phyloP scores from a whole-genome alignment of 2,113 vertebrate species.

The Mandrillus leucophaeus region DNA sequence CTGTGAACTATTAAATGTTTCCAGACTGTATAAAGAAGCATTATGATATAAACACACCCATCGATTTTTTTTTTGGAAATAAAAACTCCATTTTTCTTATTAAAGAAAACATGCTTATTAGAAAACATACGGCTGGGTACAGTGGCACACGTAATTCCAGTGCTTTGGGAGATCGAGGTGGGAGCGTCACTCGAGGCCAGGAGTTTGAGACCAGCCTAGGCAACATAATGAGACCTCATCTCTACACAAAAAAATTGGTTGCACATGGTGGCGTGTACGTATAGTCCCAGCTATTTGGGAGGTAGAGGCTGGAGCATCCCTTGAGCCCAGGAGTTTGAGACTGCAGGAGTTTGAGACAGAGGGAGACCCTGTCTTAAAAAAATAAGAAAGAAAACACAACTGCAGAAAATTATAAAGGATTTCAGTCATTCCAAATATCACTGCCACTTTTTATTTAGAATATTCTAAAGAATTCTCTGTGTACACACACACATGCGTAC shows the following conservation, averaged over 20 bases:
- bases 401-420: slow-evolving; percentile 23
- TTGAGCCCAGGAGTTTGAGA: too few species aligned
- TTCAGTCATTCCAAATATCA: not conserved
- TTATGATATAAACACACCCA: not conserved
- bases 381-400: not conserved
- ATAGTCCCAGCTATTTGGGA: too few species aligned
- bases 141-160: too few species aligned
- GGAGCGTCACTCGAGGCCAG: too few species aligned
- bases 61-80: slow-evolving; percentile 6
- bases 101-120: not conserved
- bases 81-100: slow-evolving; percentile 41
- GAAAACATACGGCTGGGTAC: not conserved
- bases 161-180: too few species aligned
- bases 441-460: slow-evolving; percentile 17
- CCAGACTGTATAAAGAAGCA: not conserved
- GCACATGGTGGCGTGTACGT: too few species aligned
- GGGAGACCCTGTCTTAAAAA: too few species aligned
- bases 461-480: slow-evolving; percentile 29
- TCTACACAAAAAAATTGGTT: too few species aligned
- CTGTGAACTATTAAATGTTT: not conserved
- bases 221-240: too few species aligned
- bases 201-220: too few species aligned
- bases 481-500: not conserved
- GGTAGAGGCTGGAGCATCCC: too few species aligned
- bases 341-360: too few species aligned